Base-by-base conservation (phyloP, 2,888 invertebrate species). In the Drosophila ezoana region DNA sequence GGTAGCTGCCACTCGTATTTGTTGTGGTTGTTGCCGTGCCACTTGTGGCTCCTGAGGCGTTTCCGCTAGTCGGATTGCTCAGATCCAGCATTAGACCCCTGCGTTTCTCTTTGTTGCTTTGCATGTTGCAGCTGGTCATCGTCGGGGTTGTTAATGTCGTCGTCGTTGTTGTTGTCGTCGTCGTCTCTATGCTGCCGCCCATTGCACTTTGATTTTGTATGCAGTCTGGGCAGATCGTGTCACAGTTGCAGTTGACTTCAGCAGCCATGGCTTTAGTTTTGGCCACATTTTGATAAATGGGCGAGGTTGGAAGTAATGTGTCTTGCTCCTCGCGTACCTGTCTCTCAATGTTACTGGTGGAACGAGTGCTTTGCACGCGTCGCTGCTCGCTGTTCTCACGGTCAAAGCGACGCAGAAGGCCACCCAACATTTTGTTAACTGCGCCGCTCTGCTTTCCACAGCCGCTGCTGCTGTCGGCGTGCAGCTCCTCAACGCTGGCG, bases 341-440 rank as follows among this genome's bases (percentile, higher is more conserved):
- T 0, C 89, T 78, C 47, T 92, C 92, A 56, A 91, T 92, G 62
- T 91, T 91, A 64, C 91, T 92, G 10, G 90, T 90, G 10, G 92
- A 92, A 9, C 91, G 91, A 0, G 92, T 90, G 65, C 78, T 91
- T 18, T 90, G 85, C 2, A 92, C 90, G 2, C 89, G 88, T 9
- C 87, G 76, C 53, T 91, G 90, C 82, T 93, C 93, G 32, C 72
- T 82, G 65, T 93, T 93, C 79, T 95, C 93, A 53, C 95, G 94
- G 91, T 96, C 94, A 90, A 94, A 94, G 91, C 95, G 96, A 78
- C 95, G 95, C 80, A 97, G 96, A 3, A 97, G 92, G 0, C 96
- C 96, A 0, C 96, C 96, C 62, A 97, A 92, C 45, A 97, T 96
- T 83, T 95, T 94, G 89, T 95, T 95, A 0, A 96, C 96, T 3